Conservation (phyloP, 1,140 invertebrate genomes). For the Pollicipes pollicipes region DNA sequence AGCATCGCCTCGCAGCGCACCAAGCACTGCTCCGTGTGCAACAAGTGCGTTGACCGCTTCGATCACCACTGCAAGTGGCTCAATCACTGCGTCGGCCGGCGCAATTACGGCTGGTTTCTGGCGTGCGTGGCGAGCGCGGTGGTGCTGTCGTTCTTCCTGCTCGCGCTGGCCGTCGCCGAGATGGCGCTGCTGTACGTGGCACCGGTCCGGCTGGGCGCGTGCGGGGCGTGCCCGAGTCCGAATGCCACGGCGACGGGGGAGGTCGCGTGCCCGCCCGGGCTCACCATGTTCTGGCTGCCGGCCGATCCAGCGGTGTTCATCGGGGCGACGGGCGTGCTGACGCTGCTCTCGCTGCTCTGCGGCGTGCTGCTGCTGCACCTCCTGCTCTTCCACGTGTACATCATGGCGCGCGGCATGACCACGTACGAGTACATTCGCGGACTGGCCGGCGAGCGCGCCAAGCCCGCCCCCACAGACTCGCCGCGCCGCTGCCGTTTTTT, state of each 20-base stretch:
- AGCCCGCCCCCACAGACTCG: not conserved
- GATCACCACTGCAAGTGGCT: slow-evolving; percentile 95
- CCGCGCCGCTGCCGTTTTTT: not conserved
- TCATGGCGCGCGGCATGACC: slow-evolving; percentile 60
- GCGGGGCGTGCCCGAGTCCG: not conserved
- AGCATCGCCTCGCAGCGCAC: slow-evolving; percentile 46
- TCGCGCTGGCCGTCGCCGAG: slow-evolving; percentile 45
- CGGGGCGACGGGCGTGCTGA: slow-evolving; percentile 23
- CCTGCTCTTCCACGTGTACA: slow-evolving; percentile 75
- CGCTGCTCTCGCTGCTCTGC: slow-evolving; percentile 38
- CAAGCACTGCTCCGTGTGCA: slow-evolving; percentile 91
- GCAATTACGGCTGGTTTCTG: slow-evolving; percentile 78
- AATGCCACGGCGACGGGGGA: too few species aligned
- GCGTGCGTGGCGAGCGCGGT: slow-evolving; percentile 64
- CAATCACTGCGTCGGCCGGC: slow-evolving; percentile 81
- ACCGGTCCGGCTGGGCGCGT: not conserved
- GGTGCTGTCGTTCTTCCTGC: slow-evolving; percentile 45
- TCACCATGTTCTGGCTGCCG: slow-evolving; percentile 18
- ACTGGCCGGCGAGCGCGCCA: not conserved
- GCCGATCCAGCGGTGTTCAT: slow-evolving; percentile 25
- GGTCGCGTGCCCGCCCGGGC: slow-evolving; percentile 4
- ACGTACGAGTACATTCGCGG: slow-evolving; percentile 59
- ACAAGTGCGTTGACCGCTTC: slow-evolving; percentile 85
- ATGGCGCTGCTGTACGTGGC: slow-evolving; percentile 32
- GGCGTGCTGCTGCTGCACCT: slow-evolving; percentile 65